These are phyloP conservation scores for Cerceris ruficornis DNA, from an alignment of 2,888 invertebrate genomes.

Conservation along the genomic window DNA sequence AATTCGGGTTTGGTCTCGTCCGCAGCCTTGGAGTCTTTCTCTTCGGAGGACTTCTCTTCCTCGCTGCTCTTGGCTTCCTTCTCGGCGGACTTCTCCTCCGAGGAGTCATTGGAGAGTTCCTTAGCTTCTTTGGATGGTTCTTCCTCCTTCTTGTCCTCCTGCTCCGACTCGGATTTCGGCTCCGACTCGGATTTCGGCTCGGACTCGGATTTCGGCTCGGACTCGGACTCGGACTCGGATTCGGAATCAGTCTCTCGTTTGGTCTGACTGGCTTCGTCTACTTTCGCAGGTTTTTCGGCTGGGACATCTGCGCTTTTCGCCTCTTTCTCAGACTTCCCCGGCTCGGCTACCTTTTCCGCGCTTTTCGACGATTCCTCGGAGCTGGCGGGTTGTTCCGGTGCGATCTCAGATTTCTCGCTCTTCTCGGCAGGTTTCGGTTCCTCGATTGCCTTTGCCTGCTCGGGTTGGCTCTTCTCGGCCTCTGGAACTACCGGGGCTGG, in stretches of 20 bases:
- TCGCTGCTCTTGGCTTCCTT: conserved; percentile 64
- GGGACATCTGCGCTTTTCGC: conserved; percentile 68
- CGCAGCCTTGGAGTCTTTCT: conserved; percentile 52
- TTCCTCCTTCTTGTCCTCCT: conserved; percentile 61
- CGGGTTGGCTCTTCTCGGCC: conserved; percentile 34
- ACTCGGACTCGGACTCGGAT: conserved; percentile 25
- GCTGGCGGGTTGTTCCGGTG: conserved; percentile 28
- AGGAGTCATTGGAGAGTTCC: conserved; percentile 59
- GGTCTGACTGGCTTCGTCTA: conserved; percentile 53
- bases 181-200: too few relatives aligned
- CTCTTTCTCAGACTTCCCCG: conserved; percentile 44
- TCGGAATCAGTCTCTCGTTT: conserved; percentile 51
- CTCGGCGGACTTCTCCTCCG: conserved; percentile 57
- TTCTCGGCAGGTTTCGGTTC: conserved; percentile 49
- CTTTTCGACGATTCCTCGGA: conserved; percentile 45
- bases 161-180: neutral
- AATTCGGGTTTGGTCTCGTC: conserved; percentile 60
- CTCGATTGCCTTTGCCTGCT: conserved; percentile 38
- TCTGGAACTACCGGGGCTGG: conserved; percentile 10
- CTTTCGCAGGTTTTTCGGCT: conserved; percentile 26
- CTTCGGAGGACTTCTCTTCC: conserved; percentile 61
- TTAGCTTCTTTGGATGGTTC: conserved; percentile 72
- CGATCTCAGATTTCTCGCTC: conserved; percentile 43
- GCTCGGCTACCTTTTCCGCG: conserved; percentile 48
- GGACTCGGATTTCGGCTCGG: conserved; percentile 54